These are phyloP conservation scores for Telenomus remus DNA, from an alignment of 1,140 invertebrate genomes.

Conservation along the genomic window DNA sequence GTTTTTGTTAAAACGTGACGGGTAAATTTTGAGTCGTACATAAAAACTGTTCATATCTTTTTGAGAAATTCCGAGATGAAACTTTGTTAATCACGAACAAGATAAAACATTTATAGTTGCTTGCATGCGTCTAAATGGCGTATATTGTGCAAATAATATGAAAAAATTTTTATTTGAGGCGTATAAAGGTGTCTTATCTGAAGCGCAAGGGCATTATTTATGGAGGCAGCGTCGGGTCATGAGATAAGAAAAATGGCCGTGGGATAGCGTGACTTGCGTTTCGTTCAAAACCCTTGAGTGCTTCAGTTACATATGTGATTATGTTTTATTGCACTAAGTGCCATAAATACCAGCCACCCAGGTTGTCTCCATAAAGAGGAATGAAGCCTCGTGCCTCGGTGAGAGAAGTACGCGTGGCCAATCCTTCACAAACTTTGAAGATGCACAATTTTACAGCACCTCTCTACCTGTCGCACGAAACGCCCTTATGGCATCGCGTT, in stretches of 20 bases:
- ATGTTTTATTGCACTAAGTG: slow-evolving; percentile 58
- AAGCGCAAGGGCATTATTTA: slow-evolving; percentile 13
- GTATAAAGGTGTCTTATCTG: not conserved
- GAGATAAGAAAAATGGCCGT: slow-evolving; percentile 40
- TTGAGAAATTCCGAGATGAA: too few relatives aligned
- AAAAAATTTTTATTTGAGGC: not conserved
- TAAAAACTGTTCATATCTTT: too few relatives aligned
- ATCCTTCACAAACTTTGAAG: slow-evolving; percentile 26
- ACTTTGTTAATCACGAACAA: too few relatives aligned
- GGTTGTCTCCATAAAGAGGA: slow-evolving; percentile 45
- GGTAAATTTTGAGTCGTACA: too few relatives aligned
- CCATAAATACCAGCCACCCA: slow-evolving; percentile 49
- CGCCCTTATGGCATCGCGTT: slow-evolving; percentile 25
- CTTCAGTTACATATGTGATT: slow-evolving; percentile 51
- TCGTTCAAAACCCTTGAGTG: slow-evolving; percentile 14
- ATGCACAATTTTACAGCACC: slow-evolving; percentile 12
- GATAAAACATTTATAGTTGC: too few relatives aligned
- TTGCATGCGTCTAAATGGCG: too few relatives aligned
- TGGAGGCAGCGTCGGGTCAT: slow-evolving; percentile 5
- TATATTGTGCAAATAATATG: too few relatives aligned
- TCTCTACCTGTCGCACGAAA: slow-evolving; percentile 32
- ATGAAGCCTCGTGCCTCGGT: slow-evolving; percentile 14
- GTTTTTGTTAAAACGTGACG: too few relatives aligned
- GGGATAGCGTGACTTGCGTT: slow-evolving; percentile 5
- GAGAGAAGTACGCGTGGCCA: slow-evolving; percentile 28